Evolutionary conservation across 1,140 invertebrate genomes (phyloP).

Genomic region (Lepidurus arcticus): DNA sequence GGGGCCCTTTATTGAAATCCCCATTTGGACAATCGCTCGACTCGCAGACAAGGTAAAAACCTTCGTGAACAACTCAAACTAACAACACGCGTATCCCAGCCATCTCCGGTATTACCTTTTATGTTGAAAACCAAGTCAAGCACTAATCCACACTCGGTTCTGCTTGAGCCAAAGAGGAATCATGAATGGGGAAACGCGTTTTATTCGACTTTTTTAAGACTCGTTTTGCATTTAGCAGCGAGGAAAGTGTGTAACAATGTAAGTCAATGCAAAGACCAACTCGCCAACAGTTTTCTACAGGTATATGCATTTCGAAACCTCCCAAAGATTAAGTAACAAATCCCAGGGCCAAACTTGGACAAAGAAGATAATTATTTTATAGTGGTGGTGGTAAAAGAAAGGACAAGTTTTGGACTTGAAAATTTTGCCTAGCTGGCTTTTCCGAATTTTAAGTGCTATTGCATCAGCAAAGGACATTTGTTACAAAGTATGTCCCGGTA

Average conservation of each 20-base stretch:
- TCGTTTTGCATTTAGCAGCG: too few relatives aligned
- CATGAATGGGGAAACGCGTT: background rate
- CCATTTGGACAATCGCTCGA: background rate
- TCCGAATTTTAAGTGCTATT: background rate
- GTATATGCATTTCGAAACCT: background rate
- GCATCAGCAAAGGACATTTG: background rate
- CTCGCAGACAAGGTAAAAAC: background rate
- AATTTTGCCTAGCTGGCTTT: background rate
- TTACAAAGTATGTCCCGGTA: background rate
- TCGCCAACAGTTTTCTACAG: background rate
- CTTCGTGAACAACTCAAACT: background rate
- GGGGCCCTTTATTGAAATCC: constrained; percentile 9
- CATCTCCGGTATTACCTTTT: constrained; percentile 15
- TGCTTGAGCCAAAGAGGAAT: background rate
- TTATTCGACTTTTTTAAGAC: too few relatives aligned
- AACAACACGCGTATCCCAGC: constrained; percentile 9
- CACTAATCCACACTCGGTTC: background rate
- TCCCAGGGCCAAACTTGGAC: background rate
- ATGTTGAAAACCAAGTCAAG: constrained; percentile 7
- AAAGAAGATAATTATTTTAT: constrained; percentile 16
- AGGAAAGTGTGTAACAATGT: too few relatives aligned
- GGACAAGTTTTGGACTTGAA: background rate
- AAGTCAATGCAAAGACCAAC: too few relatives aligned
- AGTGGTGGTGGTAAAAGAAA: background rate
- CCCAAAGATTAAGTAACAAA: background rate